These are phyloP conservation scores for Lysandra bellargus DNA, from an alignment of 2,888 invertebrate species.

Conservation along the genomic window DNA sequence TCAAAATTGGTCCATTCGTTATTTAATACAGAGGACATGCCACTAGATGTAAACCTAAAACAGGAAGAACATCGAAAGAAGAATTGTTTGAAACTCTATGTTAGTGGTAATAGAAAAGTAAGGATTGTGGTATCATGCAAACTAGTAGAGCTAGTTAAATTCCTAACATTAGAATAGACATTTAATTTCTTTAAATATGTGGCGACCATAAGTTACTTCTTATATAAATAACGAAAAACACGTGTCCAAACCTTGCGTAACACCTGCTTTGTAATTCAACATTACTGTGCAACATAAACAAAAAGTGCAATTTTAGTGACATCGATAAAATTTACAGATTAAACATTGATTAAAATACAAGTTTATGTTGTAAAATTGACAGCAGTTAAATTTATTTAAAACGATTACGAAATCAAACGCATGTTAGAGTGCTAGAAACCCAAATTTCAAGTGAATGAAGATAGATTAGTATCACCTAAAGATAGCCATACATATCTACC, in stretches of 20 bases:
- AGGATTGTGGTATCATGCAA: not conserved
- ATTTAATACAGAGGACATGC: slow-evolving; percentile 31
- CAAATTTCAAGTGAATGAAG: not conserved
- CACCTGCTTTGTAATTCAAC: not conserved
- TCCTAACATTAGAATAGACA: not conserved
- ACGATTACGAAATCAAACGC: not conserved
- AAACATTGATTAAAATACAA: not conserved
- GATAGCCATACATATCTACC: not conserved
- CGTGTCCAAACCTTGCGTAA: slow-evolving; percentile 1
- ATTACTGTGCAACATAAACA: not conserved
- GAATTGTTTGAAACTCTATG: not conserved
- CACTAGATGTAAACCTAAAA: not conserved
- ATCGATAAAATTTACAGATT: not conserved
- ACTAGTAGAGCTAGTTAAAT: not conserved
- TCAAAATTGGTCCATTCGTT: slow-evolving; percentile 43
- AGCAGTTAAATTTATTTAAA: not conserved
- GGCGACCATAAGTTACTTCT: not conserved
- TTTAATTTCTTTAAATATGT: not conserved
- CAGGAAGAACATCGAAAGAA: not conserved
- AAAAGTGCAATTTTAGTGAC: not conserved
- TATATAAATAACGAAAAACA: not conserved
- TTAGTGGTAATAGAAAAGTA: not conserved
- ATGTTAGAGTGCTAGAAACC: not conserved
- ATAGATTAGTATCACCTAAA: not conserved
- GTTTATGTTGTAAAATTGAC: not conserved